Evolutionary conservation across 2,113 vertebrate genomes (phyloP).

Genomic region (Peromyscus leucopus): DNA sequence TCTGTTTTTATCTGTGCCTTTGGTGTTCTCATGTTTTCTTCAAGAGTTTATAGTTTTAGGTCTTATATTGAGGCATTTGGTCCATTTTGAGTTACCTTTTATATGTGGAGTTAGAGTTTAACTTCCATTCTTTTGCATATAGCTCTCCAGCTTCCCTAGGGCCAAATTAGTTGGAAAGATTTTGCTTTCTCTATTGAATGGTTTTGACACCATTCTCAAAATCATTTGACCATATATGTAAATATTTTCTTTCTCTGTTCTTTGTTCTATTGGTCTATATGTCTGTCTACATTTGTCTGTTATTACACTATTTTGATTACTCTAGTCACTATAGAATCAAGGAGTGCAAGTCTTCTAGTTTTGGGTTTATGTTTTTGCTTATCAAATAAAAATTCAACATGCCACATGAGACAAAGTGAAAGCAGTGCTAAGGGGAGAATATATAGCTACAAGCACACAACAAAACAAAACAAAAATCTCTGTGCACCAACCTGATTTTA

Average conservation of each 20-base stretch:
- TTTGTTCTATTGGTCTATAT: not conserved
- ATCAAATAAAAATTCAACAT: not conserved
- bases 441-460: not conserved
- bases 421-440: not conserved
- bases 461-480: not conserved
- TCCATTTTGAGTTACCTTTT: not conserved
- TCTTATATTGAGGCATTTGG: not conserved
- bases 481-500: not conserved
- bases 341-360: not conserved
- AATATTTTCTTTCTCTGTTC: not conserved
- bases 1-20: not conserved
- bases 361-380: not conserved
- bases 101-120: not conserved
- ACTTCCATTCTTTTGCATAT: not conserved
- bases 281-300: not conserved
- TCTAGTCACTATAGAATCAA: not conserved
- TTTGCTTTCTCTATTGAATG: not conserved
- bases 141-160: not conserved
- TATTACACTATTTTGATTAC: not conserved
- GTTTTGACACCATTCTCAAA: not conserved
- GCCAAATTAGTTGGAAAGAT: not conserved
- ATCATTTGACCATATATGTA: not conserved
- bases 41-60: not conserved
- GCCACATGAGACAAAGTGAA: not conserved
- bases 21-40: not conserved